Conservation (phyloP, 1,140 invertebrate species). For the Euglossa dilemma region DNA sequence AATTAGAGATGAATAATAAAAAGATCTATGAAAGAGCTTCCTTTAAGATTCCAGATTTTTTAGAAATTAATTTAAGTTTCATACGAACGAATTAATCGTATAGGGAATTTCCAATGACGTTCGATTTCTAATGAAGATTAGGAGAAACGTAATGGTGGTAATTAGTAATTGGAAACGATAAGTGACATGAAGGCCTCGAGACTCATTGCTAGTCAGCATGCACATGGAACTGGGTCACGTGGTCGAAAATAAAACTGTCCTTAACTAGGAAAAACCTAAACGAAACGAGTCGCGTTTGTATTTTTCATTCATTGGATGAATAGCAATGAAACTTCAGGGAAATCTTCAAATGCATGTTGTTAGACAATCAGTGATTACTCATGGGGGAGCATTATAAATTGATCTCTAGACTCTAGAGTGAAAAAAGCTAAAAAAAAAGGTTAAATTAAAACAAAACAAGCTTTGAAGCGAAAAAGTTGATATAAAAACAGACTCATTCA, state of each 20-base stretch:
- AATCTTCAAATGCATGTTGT: not conserved
- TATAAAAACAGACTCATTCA: too few relatives aligned
- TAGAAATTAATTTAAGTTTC: too few relatives aligned
- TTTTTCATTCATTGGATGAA: slow-evolving; percentile 1
- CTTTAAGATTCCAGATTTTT: too few relatives aligned
- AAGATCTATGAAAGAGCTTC: not conserved
- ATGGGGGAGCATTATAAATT: not conserved
- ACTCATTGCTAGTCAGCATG: slow-evolving; percentile 12
- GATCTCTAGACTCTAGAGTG: not conserved
- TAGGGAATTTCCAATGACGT: not conserved
- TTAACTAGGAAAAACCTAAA: slow-evolving; percentile 4
- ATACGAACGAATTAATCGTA: too few relatives aligned
- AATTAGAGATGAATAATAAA: not conserved
- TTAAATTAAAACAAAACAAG: not conserved
- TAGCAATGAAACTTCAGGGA: not conserved
- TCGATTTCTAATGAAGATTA: not conserved
- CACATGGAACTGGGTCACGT: not conserved
- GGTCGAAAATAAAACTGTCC: not conserved
- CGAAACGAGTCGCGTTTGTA: not conserved
- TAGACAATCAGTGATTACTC: not conserved
- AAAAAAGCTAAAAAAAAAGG: not conserved
- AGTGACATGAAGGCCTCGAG: not conserved
- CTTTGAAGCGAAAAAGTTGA: too few relatives aligned
- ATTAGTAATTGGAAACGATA: slow-evolving; percentile 20
- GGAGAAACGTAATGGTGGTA: not conserved